Base-by-base conservation (phyloP, 2,888 invertebrate genomes). In the Megalurothrips usitatus region DNA sequence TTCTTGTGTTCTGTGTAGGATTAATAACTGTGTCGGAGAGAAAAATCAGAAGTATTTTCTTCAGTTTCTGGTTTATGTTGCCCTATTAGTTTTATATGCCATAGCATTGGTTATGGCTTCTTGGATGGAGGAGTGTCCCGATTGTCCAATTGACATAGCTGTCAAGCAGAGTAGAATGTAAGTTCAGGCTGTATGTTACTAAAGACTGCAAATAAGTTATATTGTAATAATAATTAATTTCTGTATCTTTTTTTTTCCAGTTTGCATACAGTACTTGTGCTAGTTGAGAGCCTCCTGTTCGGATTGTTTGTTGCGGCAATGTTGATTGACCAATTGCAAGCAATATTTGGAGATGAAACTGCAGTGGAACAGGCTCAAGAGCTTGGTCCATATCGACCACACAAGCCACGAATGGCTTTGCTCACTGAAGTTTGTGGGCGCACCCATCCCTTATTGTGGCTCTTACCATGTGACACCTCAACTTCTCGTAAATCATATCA, bases 21-120 rank as follows among this genome's bases (percentile, higher is more conserved):
- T 96, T 79, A 97, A 97, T 87, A 97, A 97, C 87, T 96, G 96
- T 87, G 95, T 96, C 9, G 96, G 96, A 79, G 96, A 96, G 88
- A 91, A 92, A 85, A 96, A 97, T 89, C 96, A 96, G 88, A 96
- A 96, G 87, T 96, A 94, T 88, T 96, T 96, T 87, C 91, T 96
- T 83, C 94, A 96, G 86, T 96, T 96, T 89, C 89, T 95, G 83
- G 89, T 95, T 78, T 96, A 94, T 86, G 94, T 94, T 82, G 94
- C 93, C 81, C 87, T 90, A 79, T 87, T 93, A 82, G 89, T 92
- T 2, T 84, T 90, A 0, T 94, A 94, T 86, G 92, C 94, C 12
- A 90, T 94, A 78, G 88, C 88, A n/a, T 88, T 95, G 85, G 92
- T 94, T 78, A 89, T 92, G 58, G 88, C 91, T 79, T 92, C 94